Base-by-base conservation (phyloP, 2,888 invertebrate species). In the Dorcus parallelipipedus region DNA sequence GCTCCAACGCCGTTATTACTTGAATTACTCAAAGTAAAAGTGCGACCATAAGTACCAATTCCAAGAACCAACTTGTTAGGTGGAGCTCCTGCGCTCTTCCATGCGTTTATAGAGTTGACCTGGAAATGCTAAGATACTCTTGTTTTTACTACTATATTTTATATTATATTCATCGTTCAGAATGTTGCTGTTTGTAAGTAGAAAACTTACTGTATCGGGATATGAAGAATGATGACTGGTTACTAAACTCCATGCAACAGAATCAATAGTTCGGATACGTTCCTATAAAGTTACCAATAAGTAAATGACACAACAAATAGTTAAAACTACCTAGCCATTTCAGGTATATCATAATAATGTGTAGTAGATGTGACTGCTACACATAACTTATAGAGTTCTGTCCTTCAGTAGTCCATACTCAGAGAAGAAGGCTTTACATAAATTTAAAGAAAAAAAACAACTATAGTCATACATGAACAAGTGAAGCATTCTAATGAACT, bases 171-270 rank as follows among this genome's bases (percentile, higher is more conserved):
- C 14, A 14, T 14, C 14, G 14, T 14, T 14, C 14, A 14, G 14
- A 14, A 14, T 14, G 14, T 14, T 14, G 14, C 14, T 14, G 14
- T 14, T 14, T 14, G 14, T 14, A 1, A 1, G 14, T 14, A 14
- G 14, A 14, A 26, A 41, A 0, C 69, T 69, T 0, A 75, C 69
- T 52, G 82, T 80, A 3, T 75, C 76, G 56, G 82, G 83, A 0
- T 91, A 77, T 0, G 87, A 85, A 0, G 90, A 81, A 69, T 89
- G 87, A 51, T 86, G 82, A 0, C 88, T 89, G 0, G 87, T 85
- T 0, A 77, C 76, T 0, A 71, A 39, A 42, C 89, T 86, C 85
- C 87, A 88, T 0, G 84, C 74, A 66, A 88, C 84, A 68, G 88
- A 79, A 74, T 1, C 89, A 88, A 66, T 88, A 0, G 87, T 75